phyloP scores from a whole-genome alignment of 1,140 invertebrate genomes.

The Dolichoris vasculosae region DNA sequence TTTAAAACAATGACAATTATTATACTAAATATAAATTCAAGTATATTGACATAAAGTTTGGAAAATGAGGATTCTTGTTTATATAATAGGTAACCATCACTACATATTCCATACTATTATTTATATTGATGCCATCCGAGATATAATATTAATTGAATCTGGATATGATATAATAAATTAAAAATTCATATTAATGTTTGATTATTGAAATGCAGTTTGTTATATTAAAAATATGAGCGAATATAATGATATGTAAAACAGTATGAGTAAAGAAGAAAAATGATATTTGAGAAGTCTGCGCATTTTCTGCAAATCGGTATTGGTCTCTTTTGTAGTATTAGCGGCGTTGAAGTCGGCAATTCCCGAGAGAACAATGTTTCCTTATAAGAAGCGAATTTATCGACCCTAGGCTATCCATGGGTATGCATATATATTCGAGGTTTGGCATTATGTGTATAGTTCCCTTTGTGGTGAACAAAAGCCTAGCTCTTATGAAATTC shows the following conservation, averaged over 20 bases:
- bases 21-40: too few species aligned
- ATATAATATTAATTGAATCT: too few species aligned
- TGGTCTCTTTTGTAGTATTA: not conserved
- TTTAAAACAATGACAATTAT: too few species aligned
- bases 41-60: too few species aligned
- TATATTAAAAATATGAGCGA: constrained; percentile 6
- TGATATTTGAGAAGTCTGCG: constrained; percentile 36
- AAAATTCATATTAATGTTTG: not conserved
- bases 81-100: too few species aligned
- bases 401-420: not conserved
- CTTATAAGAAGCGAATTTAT: constrained; percentile 16
- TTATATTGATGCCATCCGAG: too few species aligned
- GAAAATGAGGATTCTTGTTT: too few species aligned
- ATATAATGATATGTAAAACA: constrained; percentile 19
- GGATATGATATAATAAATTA: not conserved
- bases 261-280: constrained; percentile 19
- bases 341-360: not conserved
- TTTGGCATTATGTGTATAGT: constrained; percentile 13
- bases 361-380: not conserved
- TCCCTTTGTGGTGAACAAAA: constrained; percentile 15
- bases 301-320: constrained; percentile 42
- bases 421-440: constrained; percentile 6
- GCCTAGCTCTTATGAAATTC: not conserved
- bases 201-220: not conserved
- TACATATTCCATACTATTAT: too few species aligned